Conservation (phyloP, 2,888 invertebrate species). For the Eueremaeus valkanovi region DNA sequence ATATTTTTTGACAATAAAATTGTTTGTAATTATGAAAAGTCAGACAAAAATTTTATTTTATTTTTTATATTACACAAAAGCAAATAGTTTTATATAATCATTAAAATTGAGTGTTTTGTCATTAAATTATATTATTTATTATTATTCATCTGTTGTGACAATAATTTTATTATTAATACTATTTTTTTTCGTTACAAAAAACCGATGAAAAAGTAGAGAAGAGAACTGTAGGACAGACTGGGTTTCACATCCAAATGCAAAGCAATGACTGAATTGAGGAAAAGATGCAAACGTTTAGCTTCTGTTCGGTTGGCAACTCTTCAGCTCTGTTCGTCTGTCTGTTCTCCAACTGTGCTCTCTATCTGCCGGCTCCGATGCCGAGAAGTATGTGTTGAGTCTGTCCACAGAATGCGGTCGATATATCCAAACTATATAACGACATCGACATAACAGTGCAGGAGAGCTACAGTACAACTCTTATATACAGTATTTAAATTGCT, state of each 20-base stretch:
- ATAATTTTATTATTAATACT: no score
- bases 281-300: background rate
- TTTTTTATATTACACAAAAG: no score
- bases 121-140: no score
- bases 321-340: background rate
- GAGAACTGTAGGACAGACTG: no score
- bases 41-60: no score
- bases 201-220: no score
- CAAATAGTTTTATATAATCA: no score
- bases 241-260: background rate
- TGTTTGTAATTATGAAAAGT: no score
- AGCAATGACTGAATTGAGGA: background rate
- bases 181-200: no score
- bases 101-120: no score
- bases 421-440: background rate
- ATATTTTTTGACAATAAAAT: no score
- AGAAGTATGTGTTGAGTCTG: slow-evolving; percentile 11
- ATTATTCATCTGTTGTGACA: no score
- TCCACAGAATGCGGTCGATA: slow-evolving; percentile 12
- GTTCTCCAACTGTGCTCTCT: background rate
- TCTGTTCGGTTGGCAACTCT: background rate
- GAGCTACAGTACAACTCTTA: background rate
- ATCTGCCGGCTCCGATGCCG: background rate
- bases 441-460: background rate
- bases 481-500: background rate